Percentiles rank a stretch among this genome's conserved stretches.
phyloP scores from a whole-genome alignment of 2,113 vertebrate species.

The Elgaria multicarinata region DNA sequence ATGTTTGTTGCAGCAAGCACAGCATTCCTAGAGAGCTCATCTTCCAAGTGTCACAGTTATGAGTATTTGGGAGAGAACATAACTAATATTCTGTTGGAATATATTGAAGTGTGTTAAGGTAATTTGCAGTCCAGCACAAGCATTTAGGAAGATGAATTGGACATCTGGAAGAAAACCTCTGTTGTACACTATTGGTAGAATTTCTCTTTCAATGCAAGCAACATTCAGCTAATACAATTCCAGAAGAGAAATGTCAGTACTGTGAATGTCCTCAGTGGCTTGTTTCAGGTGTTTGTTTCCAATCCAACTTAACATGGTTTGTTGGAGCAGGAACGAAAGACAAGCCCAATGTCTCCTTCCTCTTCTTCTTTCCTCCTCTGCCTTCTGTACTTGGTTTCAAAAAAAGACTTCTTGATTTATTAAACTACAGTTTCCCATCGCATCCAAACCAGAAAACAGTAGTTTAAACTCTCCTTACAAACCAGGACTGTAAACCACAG shows the following conservation, averaged over 20 bases:
- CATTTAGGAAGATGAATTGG: neutral
- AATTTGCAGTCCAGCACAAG: neutral
- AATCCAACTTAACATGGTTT: neutral
- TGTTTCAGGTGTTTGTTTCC: neutral
- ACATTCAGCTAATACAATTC: neutral
- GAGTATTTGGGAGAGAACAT: neutral
- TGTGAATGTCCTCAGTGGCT: neutral
- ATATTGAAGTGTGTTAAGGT: neutral
- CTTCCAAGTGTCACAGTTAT: conserved; percentile 21
- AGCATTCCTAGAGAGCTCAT: conserved; percentile 15
- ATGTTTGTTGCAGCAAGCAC: conserved; percentile 44
- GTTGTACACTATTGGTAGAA: neutral
- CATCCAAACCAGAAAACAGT: neutral
- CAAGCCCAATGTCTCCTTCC: neutral
- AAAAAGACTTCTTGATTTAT: neutral
- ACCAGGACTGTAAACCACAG: neutral
- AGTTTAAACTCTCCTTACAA: neutral
- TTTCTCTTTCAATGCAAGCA: neutral
- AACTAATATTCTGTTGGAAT: neutral
- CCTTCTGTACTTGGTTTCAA: neutral
- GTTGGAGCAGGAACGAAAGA: neutral
- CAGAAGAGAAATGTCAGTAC: neutral
- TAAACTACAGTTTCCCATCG: neutral
- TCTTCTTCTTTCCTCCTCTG: no score
- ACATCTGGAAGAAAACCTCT: neutral